phyloP scores from a whole-genome alignment of 2,888 invertebrate genomes.

The Andricus quercusramuli region DNA sequence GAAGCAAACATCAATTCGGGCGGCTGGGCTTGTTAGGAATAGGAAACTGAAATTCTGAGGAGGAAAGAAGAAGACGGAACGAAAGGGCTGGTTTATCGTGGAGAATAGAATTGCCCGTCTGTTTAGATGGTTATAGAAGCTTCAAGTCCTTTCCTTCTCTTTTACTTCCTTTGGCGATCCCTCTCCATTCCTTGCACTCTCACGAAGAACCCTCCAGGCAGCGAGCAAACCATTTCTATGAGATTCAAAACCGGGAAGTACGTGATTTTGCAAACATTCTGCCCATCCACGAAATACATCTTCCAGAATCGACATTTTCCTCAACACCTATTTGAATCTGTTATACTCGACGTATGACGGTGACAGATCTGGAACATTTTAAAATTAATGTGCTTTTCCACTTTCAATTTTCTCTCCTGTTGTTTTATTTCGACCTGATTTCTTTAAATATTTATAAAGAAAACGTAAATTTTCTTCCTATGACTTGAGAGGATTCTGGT shows the following conservation, averaged over 20 bases:
- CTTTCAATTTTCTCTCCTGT: too few relatives aligned
- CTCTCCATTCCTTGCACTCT: too few relatives aligned
- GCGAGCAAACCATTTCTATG: background rate
- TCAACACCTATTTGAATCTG: background rate
- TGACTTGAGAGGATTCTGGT: too few relatives aligned
- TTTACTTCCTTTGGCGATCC: too few relatives aligned
- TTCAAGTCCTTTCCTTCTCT: background rate
- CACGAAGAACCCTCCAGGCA: background rate
- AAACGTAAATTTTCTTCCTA: background rate
- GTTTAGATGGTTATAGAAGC: background rate
- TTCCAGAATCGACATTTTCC: background rate
- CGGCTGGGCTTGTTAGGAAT: too few relatives aligned
- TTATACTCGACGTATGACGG: background rate
- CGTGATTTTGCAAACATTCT: background rate
- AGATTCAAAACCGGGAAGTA: background rate
- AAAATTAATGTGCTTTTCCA: background rate
- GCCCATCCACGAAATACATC: background rate
- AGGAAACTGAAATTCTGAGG: too few relatives aligned
- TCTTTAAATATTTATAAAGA: background rate
- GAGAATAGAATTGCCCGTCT: slow-evolving; percentile 10
- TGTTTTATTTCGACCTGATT: background rate
- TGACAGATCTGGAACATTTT: background rate
- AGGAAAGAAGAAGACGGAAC: background rate
- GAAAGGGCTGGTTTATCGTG: background rate
- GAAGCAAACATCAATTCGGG: background rate